These are phyloP conservation scores for Helicoverpa assulta DNA, from an alignment of 2,888 invertebrate species.

Conservation along the genomic window DNA sequence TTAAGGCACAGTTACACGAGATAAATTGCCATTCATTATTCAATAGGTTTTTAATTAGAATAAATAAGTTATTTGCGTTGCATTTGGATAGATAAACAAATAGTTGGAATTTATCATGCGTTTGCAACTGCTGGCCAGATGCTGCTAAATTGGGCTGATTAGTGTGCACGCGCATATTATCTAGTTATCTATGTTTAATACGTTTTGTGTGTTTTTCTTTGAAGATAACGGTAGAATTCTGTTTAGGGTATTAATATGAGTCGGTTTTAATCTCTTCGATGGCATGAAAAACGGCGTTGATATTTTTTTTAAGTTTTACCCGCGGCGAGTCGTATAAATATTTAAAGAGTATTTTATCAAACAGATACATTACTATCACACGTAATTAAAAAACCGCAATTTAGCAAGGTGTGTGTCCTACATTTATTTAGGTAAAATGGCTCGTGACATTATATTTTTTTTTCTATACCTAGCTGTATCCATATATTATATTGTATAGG, in stretches of 20 bases:
- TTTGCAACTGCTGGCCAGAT: conserved; percentile 61
- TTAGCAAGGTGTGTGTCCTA: too few relatives aligned
- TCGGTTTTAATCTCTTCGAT: not conserved
- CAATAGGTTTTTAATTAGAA: conserved; percentile 60
- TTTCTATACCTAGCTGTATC: too few relatives aligned
- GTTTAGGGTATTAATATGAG: not conserved
- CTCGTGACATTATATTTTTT: too few relatives aligned
- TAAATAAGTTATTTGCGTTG: conserved; percentile 55
- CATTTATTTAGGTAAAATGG: too few relatives aligned
- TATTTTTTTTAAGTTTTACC: too few relatives aligned
- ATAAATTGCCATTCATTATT: conserved; percentile 59
- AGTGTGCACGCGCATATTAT: conserved; percentile 19
- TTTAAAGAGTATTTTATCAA: too few relatives aligned
- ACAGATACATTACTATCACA: too few relatives aligned
- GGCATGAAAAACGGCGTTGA: not conserved
- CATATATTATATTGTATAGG: too few relatives aligned
- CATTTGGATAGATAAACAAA: conserved; percentile 51
- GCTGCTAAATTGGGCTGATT: conserved; percentile 48
- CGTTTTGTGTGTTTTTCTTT: conserved; percentile 11
- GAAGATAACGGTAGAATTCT: not conserved
- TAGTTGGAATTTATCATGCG: conserved; percentile 56
- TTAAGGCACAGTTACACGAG: conserved; percentile 41
- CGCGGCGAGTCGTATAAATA: too few relatives aligned
- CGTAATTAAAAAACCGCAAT: too few relatives aligned
- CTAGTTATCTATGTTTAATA: conserved; percentile 14